These are phyloP conservation scores for Pongo abelii DNA, from an alignment of 2,113 vertebrate species.

Conservation along the genomic window DNA sequence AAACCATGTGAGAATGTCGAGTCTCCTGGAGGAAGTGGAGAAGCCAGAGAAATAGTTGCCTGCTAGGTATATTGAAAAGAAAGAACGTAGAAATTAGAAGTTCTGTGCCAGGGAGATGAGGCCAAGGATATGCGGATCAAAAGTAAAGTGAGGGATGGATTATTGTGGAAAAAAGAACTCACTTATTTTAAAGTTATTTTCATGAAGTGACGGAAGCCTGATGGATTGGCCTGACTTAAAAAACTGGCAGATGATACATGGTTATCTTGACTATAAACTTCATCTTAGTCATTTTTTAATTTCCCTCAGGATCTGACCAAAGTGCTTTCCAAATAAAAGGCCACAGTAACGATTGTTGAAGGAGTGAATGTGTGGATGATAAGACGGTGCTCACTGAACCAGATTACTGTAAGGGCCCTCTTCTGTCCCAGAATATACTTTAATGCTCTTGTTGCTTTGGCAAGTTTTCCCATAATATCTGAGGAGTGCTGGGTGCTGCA, in stretches of 20 bases:
- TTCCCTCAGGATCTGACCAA: background rate
- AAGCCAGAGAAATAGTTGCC: background rate
- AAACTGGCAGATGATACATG: background rate
- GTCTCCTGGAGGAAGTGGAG: background rate
- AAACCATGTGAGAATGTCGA: rapidly evolving
- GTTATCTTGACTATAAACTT: background rate
- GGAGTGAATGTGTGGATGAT: background rate
- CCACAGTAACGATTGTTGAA: rapidly evolving
- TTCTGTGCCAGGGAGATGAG: background rate
- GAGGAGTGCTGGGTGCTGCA: too few species aligned
- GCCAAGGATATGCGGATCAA: background rate
- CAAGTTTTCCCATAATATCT: background rate
- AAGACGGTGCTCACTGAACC: background rate
- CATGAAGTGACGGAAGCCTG: background rate
- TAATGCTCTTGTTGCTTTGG: background rate
- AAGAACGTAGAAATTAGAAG: background rate
- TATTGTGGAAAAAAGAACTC: background rate
- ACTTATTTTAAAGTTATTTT: background rate
- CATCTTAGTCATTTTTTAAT: background rate
- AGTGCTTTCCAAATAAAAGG: background rate
- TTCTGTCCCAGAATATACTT: background rate
- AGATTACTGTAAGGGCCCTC: background rate
- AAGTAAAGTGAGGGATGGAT: background rate
- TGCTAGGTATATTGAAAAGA: background rate
- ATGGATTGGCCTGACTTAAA: background rate